Evolutionary conservation across 2,113 vertebrate genomes (phyloP), one percentile per base, ranked within the genome.

Genomic region (Bubo scandiacus): DNA sequence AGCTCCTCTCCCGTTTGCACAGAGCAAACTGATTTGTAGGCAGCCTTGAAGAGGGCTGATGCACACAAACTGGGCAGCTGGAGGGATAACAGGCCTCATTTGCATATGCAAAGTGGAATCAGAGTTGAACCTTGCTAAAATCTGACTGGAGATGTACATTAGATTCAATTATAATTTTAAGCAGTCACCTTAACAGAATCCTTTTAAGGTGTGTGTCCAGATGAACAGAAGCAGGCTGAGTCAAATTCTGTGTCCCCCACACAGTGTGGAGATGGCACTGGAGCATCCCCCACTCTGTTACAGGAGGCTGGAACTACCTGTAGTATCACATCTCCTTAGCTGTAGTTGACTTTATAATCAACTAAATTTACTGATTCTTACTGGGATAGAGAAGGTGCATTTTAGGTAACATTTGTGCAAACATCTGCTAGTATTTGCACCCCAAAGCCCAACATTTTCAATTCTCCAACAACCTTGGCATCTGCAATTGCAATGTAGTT

Each of bases 201-300:
- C 40, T 67, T 52, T 49, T 6, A 19, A 54, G 34, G 7, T 49
- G 7, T 38, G 17, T 32, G 45, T 58, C n/a, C 79, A 62, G 34
- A 26, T 30, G 40, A 80, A 19, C 3, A 14, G 25, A 18, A 68
- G 19, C 6, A 23, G 83, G 55, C 4, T 3, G 21, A n/a, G 29
- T 34, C 16, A 67, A 36, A 52, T 13, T 19, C 42, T 34, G 42
- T 6, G 18, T 0, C 0, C 30, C 42, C 15, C 15, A 18, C 47
- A 7, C 1, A 2, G 42, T 4, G 23, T n/a, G 74, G 55, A 43
- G 45, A 34, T 5, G 27, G n/a, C 62, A 16, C 20, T 15, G 61
- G 30, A 75, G 27, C 49, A 42, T 40, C 62, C 25, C 32, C 40
- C 29, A 12, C n/a, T 29, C 49, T 5, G 34, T 25, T 25, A 14